A percentile compares a stretch with the other conserved stretches of the same genome.
These are phyloP conservation scores for Spodoptera picta DNA, from an alignment of 2,888 invertebrate species.

Conservation along the genomic window DNA sequence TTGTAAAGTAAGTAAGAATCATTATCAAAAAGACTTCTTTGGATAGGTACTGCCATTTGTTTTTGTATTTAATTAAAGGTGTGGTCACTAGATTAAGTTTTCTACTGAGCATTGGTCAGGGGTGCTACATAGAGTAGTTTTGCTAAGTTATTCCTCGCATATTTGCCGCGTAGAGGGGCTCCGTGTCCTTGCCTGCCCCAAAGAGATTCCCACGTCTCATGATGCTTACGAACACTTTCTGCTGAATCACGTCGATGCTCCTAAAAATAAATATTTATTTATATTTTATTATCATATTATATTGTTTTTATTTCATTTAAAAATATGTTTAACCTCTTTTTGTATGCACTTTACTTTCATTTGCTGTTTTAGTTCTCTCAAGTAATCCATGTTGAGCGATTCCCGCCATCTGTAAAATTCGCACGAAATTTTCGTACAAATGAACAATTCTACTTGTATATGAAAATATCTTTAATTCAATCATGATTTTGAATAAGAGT, in stretches of 20 bases:
- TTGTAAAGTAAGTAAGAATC: too few species aligned
- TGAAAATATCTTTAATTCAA: too few species aligned
- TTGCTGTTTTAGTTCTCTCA: conserved; percentile 81
- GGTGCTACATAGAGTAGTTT: conserved; percentile 77
- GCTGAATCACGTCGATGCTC: conserved; percentile 89
- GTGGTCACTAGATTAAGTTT: not conserved
- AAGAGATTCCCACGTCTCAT: conserved; percentile 92
- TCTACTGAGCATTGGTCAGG: conserved; percentile 62
- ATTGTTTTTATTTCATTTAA: not conserved
- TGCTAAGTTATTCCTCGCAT: conserved; percentile 80
- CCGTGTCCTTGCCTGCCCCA: conserved; percentile 95
- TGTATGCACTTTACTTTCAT: conserved; percentile 78
- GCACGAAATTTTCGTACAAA: not conserved
- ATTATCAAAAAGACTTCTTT: too few species aligned
- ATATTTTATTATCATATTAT: not conserved
- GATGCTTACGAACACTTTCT: conserved; percentile 91
- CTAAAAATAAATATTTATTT: conserved; percentile 69
- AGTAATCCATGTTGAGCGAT: conserved; percentile 76
- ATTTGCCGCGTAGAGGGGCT: conserved; percentile 85
- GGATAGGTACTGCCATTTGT: too few species aligned
- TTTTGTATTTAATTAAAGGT: too few species aligned
- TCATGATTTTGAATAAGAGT: too few species aligned
- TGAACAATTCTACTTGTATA: not conserved
- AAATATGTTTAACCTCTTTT: conserved; percentile 71
- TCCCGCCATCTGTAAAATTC: conserved; percentile 80